Evolutionary conservation across 2,797 vertebrate species (phyloP).

Genomic region (Melanogrammus aeglefinus): DNA sequence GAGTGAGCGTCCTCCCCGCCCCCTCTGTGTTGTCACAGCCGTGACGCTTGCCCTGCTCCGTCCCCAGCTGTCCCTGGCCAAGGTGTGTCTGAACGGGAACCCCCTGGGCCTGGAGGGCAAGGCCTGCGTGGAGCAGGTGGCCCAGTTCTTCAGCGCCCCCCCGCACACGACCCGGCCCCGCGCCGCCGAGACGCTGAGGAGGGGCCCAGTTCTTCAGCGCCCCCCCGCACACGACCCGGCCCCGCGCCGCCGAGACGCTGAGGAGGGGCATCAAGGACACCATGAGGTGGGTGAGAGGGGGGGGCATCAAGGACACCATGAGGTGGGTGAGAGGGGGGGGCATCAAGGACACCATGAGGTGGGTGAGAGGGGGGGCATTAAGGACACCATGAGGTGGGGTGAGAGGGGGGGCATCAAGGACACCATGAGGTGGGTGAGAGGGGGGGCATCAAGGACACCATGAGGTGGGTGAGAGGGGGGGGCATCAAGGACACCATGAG

Average conservation of each 20-base stretch:
- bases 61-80: conserved; percentile 84
- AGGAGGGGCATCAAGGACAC: conserved; percentile 62
- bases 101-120: conserved; percentile 81
- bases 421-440: no score
- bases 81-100: conserved; percentile 82
- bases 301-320: no score
- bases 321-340: no score
- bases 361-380: no score
- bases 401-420: no score
- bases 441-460: no score
- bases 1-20: no score
- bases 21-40: not conserved
- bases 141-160: conserved; percentile 83
- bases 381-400: no score
- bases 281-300: no score
- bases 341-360: no score
- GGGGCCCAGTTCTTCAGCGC: conserved; percentile 86
- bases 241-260: conserved; percentile 76
- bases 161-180: conserved; percentile 69
- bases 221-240: conserved; percentile 65
- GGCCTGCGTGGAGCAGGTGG: conserved; percentile 76
- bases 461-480: no score
- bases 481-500: no score
- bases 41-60: conserved; percentile 12
- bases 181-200: conserved; percentile 74